Base-by-base conservation (phyloP, 2,113 vertebrate genomes). In the Scolopax mira region DNA sequence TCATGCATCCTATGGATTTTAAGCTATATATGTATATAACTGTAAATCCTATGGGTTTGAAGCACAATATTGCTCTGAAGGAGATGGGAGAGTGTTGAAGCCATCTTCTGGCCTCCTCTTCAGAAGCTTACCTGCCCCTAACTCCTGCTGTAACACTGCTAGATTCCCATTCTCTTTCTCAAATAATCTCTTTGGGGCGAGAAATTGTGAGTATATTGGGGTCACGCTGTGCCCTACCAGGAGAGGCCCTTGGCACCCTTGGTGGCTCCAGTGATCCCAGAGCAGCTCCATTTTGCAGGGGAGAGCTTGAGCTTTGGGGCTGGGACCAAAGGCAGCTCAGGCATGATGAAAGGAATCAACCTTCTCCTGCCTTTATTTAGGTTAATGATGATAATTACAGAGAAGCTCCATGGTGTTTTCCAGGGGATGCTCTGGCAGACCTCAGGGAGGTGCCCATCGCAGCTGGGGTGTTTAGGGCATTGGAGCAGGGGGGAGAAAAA, bases 281-380 rank as follows among this genome's bases (percentile, higher is more conserved):
- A 60, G 78, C 67, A 89, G 69, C 41, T 78, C 39, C 1, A 1
- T 6, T 33, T 11, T 0, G 1, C 21, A 42, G 30, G 18, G 44
- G 41, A 18, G 58, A 73, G 22, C 39, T 1, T 15, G 54, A 93
- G 6, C 10, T 80, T 27, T 9, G 6, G 57, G 37, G 16, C 41
- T 91, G 55, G 27, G 7, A 60, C 55, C 18, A 46, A 74, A n/a
- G 3, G 28, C 44, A 27, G 1, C 39, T 69, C 17, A n/a, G 41
- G 7, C 4, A 9, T 14, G 67, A 46, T 27, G 64, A 35, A 60
- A 25, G 0, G 1, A 12, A 3, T 6, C 39, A 74, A 0, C 15
- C 44, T 69, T 46, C 31, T 54, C 11, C 0, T 24, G 30, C 44
- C 35, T 78, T 35, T 52, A n/a, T 18, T 44, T 31, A 33, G 33